Evolutionary conservation across 2,888 invertebrate genomes (phyloP), one percentile per base, ranked within the genome.

Genomic region (Cryptocephalus primarius): DNA sequence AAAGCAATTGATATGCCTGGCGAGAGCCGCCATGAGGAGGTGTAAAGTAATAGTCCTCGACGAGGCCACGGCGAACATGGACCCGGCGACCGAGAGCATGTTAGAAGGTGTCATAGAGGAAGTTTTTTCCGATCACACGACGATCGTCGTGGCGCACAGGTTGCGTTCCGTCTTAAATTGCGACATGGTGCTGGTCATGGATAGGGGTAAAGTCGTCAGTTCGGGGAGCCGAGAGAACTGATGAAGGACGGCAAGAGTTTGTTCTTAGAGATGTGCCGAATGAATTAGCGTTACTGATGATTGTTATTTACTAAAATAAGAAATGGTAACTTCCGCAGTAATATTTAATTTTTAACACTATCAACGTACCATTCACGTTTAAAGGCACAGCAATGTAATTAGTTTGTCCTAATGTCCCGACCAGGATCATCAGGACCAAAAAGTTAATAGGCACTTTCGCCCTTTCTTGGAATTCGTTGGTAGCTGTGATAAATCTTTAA

Each of bases 11-110:
- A 64, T 77, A 39, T 77, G 76, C 56, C 63, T 77, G 44, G 75
- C 75, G 2, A 60, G 77, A 40, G 76, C 77, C 4, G 66, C 77
- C 41, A 62, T 77, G 8, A 59, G 69, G 43, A 64, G 67, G 39
- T 73, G 70, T 51, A 68, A 66, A 48, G 70, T 77, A 43, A 60
- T 77, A 4, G 67, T 77, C 6, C 58, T 77, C 32, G 76, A 77
- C 54, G 77, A 77, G 62, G 75, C 76, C 1, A 76, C 76, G 1
- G 74, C 75, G 6, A 75, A 75, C 58, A 72, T 76, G 33, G 76
- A 76, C 56, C 66, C 66, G 12, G 63, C 67, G 53, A 76, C 75
- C 12, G 75, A 75, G 56, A 63, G 58, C 4, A 55, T 75, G 44
- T 75, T 77, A n/a, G 75, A 77, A 52, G 59, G 65, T 47, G 73